These are phyloP conservation scores for Microplitis deprimator DNA, from an alignment of 2,888 invertebrate genomes.

Conservation along the genomic window DNA sequence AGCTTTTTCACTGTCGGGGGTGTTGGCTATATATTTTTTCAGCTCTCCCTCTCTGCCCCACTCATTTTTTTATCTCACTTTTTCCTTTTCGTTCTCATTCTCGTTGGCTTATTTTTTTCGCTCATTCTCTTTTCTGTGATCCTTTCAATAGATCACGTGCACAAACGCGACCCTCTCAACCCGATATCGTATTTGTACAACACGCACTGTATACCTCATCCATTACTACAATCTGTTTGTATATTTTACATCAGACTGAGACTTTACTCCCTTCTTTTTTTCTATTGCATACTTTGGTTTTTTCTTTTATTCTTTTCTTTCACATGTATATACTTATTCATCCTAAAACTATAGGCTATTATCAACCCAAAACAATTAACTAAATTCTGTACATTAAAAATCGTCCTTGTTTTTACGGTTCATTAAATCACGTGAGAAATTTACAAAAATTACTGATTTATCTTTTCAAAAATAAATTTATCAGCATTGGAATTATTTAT, in stretches of 20 bases:
- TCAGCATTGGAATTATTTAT: too few relatives aligned
- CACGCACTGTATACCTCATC: constrained; percentile 64
- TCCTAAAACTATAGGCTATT: constrained; percentile 52
- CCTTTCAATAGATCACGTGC: constrained; percentile 67
- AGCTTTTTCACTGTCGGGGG: constrained; percentile 63
- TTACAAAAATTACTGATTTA: background rate
- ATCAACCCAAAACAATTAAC: constrained; percentile 63
- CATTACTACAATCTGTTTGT: constrained; percentile 70
- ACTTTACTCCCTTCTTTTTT: constrained; percentile 49
- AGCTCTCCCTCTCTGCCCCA: background rate
- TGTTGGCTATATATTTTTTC: constrained; percentile 65
- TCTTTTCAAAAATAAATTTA: too few relatives aligned
- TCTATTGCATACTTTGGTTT: constrained; percentile 5
- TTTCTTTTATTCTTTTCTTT: constrained; percentile 41
- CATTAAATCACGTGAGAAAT: constrained; percentile 63
- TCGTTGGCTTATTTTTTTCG: background rate
- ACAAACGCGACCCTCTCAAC: constrained; percentile 57
- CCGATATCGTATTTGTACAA: constrained; percentile 70
- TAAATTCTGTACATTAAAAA: background rate
- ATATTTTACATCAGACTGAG: constrained; percentile 56
- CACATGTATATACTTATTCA: background rate
- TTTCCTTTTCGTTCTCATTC: background rate
- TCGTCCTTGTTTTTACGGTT: background rate
- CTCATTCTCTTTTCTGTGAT: constrained; percentile 41
- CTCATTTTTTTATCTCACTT: background rate